Base-by-base conservation (phyloP, 2,797 vertebrate genomes). In the Hydrocynus forskahlii region DNA sequence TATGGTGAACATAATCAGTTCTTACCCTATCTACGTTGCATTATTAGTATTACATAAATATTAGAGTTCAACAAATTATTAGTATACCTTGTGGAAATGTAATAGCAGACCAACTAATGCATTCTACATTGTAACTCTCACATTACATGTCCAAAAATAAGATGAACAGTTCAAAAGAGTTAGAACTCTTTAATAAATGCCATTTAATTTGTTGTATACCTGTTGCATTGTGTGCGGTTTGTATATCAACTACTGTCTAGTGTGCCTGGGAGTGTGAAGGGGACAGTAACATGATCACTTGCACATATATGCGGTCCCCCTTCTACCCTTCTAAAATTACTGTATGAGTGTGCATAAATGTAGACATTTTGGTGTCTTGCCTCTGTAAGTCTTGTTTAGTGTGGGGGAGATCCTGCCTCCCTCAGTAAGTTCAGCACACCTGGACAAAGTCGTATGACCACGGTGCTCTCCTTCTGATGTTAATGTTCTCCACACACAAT, bases 361-460 rank as follows among this genome's bases (percentile, higher is more conserved):
- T 67, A 48, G 40, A 10, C 13, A 25, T 69, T 71, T 54, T 71
- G 17, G 17, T 17, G 10, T n/a, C 14, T 70, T 23, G 55, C 17
- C 38, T 52, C 54, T 83, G 25, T 54, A 55, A 55, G 62, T 76
- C 19, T 25, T 54, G 14, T 45, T 60, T 13, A 75, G 62, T 79
- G 63, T 76, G 29, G n/a, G 16, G 1, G 67, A 75, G 6, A 35
- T 62, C 13, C 12, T 23, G 48, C 43, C n/a, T 16, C 79, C 52
- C 35, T 88, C 77, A 88, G 68, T 16, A 73, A 60, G 21, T 43
- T 66, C 71, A 83, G 75, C 94, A 95, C 81, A 93, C 83, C 83
- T 93, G 91, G 48, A 95, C 89, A 63, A 93, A 89, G 81, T 95
- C 93, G 85, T 94, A 93, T 62, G 91, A 91, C 95, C 94, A 95